Base-by-base conservation (phyloP, 2,888 invertebrate genomes). In the Hedychridium roseum region DNA sequence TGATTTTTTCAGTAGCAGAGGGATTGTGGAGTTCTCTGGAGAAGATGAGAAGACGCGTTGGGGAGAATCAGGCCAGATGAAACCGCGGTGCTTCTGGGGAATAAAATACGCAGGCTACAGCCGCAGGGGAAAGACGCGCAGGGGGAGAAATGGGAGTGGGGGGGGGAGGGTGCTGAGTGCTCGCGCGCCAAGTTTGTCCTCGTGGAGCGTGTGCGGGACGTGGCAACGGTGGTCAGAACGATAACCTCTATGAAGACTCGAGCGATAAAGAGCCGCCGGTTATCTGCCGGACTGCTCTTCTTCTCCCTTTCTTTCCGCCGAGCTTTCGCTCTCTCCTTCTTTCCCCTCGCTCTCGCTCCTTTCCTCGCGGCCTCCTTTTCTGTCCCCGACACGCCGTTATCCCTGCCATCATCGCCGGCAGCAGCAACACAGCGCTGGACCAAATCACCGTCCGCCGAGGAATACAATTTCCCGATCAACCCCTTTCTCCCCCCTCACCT, bases 241-340 rank as follows among this genome's bases (percentile, higher is more conserved):
- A 72, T 72, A 72, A 72, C 72, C 71, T 66, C 72, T 66, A 53
- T 55, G 56, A 70, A 69, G 66, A 62, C 63, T 66, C 58, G 54
- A 51, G 43, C 66, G 60, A 65, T 56, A 64, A 64, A 62, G 56
- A 58, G 58, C 45, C n/a, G n/a, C n/a, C 48, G 62, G 55, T 60
- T 60, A 60, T 57, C 64, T 58, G 45, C 52, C n/a, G 40, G 53
- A 57, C 54, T 56, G 57, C 57, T 57, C 57, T 43, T 43, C 42
- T 37, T 46, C 46, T 46, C 28, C 34, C 43, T 46, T 48, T 55
- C 57, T 34, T 44, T 23, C 43, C 43, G 46, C n/a, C n/a, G n/a
- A n/a, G n/a, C 40, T 23, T 35, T 27, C 17, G 51, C 38, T 45
- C 36, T 54, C 43, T 35, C 50, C 42, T 46, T 36, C 32, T n/a